Evolutionary conservation across 2,888 invertebrate genomes (phyloP).

Genomic region (Phortica magna): DNA sequence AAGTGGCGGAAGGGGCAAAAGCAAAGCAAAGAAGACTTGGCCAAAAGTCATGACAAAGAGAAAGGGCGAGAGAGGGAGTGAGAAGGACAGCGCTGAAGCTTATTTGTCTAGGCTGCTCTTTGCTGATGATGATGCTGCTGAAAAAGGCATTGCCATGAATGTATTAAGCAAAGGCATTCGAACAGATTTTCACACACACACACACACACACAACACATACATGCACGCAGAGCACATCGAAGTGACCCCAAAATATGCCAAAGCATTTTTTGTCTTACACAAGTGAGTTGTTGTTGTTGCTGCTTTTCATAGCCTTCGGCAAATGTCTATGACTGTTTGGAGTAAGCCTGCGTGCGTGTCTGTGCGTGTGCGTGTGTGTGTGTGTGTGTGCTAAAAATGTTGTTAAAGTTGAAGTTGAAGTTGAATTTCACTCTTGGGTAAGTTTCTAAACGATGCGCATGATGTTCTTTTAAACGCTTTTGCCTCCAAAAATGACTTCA

Average conservation of each 20-base stretch:
- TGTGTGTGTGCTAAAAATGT: conserved; percentile 22
- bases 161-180: background rate
- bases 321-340: no score
- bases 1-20: background rate
- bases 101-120: background rate
- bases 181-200: conserved; percentile 33
- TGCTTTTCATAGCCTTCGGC: background rate
- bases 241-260: conserved; percentile 8
- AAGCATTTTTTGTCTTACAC: background rate
- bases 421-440: conserved; percentile 26
- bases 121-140: background rate
- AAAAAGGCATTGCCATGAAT: background rate
- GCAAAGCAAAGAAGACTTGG: background rate
- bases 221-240: background rate
- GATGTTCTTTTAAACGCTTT: conserved; percentile 49
- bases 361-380: conserved; percentile 5
- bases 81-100: background rate
- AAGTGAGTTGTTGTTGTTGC: background rate
- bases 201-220: conserved; percentile 27
- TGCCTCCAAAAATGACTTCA: background rate
- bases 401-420: background rate
- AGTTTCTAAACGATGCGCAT: conserved; percentile 57
- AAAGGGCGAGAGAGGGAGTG: background rate
- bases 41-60: background rate
- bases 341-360: conserved; percentile 5